phyloP scores from a whole-genome alignment of 2,888 invertebrate species.

The Drosophila limbata region DNA sequence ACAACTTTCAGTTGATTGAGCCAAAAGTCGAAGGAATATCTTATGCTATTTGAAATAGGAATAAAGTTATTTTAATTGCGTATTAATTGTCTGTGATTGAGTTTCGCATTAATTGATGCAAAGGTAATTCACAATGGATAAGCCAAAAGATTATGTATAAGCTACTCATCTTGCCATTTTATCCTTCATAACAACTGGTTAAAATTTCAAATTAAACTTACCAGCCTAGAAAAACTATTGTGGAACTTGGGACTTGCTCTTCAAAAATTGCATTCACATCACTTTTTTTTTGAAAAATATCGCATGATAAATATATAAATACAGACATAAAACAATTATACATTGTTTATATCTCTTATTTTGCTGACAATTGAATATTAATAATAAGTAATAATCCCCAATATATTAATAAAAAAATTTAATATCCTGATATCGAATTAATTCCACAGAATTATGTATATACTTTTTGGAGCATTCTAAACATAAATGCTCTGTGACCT shows the following conservation, averaged over 20 bases:
- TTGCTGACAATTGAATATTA: neutral
- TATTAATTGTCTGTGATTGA: slow-evolving; percentile 26
- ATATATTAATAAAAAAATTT: too few species aligned
- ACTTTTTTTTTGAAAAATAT: too few species aligned
- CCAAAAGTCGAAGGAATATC: slow-evolving; percentile 33
- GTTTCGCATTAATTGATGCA: neutral
- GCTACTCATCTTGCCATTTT: neutral
- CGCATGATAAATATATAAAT: too few species aligned
- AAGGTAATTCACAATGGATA: neutral
- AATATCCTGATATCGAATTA: too few species aligned
- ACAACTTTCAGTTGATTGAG: slow-evolving; percentile 73
- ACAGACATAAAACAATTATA: too few species aligned
- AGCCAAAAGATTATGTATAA: too few species aligned
- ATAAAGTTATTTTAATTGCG: slow-evolving; percentile 31
- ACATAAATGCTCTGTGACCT: neutral
- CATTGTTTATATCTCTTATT: too few species aligned
- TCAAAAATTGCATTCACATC: too few species aligned
- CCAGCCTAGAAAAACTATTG: neutral
- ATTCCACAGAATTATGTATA: neutral
- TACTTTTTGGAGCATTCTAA: neutral
- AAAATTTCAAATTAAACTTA: neutral
- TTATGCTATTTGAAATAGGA: slow-evolving; percentile 19
- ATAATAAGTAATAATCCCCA: too few species aligned
- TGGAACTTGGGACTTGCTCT: neutral
- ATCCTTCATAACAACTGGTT: too few species aligned